phyloP scores from a whole-genome alignment of 2,888 invertebrate genomes.

The Stenurella melanura region DNA sequence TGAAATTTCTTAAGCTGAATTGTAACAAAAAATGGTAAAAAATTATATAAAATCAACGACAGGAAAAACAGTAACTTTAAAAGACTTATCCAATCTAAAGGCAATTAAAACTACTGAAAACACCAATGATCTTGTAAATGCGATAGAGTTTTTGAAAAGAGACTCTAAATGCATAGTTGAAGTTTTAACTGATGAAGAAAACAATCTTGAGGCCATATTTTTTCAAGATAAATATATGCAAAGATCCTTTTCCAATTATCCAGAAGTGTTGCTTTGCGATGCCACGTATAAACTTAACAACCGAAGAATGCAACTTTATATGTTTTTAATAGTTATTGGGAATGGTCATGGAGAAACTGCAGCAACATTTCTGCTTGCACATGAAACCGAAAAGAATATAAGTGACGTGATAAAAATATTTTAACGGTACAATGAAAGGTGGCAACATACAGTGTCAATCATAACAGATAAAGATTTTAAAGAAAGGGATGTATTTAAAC shows the following conservation, averaged over 20 bases:
- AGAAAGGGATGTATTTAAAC: conserved; percentile 3
- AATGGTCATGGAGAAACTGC: conserved; percentile 20
- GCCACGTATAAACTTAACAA: conserved; percentile 10
- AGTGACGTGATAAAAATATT: conserved; percentile 16
- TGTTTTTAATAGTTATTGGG: conserved; percentile 29
- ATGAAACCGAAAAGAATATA: conserved; percentile 26
- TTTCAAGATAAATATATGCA: conserved; percentile 27
- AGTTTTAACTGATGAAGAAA: conserved; percentile 30
- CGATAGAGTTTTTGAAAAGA: too few relatives aligned
- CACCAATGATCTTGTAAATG: neutral
- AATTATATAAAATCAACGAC: conserved; percentile 26
- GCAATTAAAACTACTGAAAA: too few relatives aligned
- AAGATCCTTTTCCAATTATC: conserved; percentile 6
- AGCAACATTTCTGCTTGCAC: conserved; percentile 10
- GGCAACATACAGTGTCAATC: neutral
- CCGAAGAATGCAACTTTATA: conserved; percentile 20
- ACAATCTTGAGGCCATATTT: conserved; percentile 26
- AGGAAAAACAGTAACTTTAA: conserved; percentile 28
- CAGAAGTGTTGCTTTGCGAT: conserved; percentile 29
- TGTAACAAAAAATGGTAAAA: too few relatives aligned
- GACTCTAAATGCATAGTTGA: conserved; percentile 9
- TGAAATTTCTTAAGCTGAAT: too few relatives aligned
- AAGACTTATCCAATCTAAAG: neutral
- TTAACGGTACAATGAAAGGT: conserved; percentile 9
- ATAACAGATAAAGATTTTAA: conserved; percentile 14